These are phyloP conservation scores for Lamellibrachia satsuma DNA, from an alignment of 2,888 invertebrate genomes.

Conservation along the genomic window DNA sequence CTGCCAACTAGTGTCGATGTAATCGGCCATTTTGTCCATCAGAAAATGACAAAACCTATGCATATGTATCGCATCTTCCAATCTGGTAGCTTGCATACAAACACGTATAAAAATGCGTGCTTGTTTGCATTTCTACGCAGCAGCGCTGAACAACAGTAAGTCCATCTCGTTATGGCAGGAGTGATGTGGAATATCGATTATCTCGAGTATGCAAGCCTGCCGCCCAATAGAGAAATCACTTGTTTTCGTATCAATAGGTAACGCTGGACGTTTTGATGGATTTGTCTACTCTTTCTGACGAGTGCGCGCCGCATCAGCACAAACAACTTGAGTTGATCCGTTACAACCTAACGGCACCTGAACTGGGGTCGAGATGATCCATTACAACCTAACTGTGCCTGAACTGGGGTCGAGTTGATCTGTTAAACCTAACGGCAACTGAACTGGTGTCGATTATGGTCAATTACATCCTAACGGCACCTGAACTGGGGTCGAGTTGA, in stretches of 20 bases:
- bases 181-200: not conserved
- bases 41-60: not conserved
- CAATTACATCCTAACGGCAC: too few relatives aligned
- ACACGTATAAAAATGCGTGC: not conserved
- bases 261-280: not conserved
- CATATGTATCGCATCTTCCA: not conserved
- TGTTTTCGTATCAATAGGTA: constrained; percentile 17
- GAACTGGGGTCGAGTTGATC: too few relatives aligned
- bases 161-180: not conserved
- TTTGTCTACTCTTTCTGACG: not conserved
- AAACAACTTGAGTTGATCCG: not conserved
- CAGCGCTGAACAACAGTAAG: not conserved
- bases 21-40: not conserved
- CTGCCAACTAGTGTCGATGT: not conserved
- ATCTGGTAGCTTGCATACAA: not conserved
- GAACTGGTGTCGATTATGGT: too few relatives aligned
- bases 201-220: not conserved
- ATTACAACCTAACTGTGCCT: too few relatives aligned
- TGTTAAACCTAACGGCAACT: too few relatives aligned
- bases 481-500: too few relatives aligned
- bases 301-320: not conserved
- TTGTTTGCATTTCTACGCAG: not conserved
- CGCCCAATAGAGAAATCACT: not conserved
- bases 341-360: too few relatives aligned
- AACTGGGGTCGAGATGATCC: too few relatives aligned